Evolutionary conservation across 53 echinoderm and acorn worm species (phyloP), one percentile per base, ranked within the genome.

Genomic region (Stichopus horrens): DNA sequence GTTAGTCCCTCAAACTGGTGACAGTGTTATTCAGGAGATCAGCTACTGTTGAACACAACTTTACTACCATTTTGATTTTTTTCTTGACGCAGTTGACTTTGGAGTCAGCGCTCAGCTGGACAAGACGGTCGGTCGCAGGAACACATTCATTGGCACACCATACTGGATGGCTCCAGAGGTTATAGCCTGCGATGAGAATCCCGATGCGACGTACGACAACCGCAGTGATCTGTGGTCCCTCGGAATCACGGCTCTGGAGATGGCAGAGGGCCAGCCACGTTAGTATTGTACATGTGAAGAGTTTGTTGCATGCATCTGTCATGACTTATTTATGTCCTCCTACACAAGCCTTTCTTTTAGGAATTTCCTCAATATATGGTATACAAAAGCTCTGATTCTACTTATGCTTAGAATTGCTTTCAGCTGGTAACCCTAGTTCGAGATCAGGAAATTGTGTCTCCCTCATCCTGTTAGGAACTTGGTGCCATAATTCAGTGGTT

Each of bases 81-180:
- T 52, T 76, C 77, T 37, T 9, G 52, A 71, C 16, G 73, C 88
- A 97, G 98, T 97, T 91, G 98, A 97, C 79, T 97, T 97, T 92
- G 98, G 98, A 52, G 98, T 97, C 51, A 97, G 98, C 53, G 98
- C 98, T 19, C 98, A 97, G 86, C 89, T 97, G 57, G 98, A 97
- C 93, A 97, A 97, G 89, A 97, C 98, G 9, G 95, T 97, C 79
- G 98, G 98, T 37, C 91, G 98, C 11, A 92, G 98, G 55, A 97
- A 97, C 86, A 97, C 98, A 5, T 97, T 97, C 83, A 97, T 97
- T 51, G 98, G 98, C 53, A 97, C 98, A 54, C 98, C 98, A 53
- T 97, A 97, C 74, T 97, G 98, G 98, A 97, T 97, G 98, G 98
- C 98, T 20, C 98, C 98, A 1, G 98, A 97, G 83, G 98, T 97